These are phyloP conservation scores for Morelia viridis DNA, from an alignment of 2,797 vertebrate species.

Conservation along the genomic window DNA sequence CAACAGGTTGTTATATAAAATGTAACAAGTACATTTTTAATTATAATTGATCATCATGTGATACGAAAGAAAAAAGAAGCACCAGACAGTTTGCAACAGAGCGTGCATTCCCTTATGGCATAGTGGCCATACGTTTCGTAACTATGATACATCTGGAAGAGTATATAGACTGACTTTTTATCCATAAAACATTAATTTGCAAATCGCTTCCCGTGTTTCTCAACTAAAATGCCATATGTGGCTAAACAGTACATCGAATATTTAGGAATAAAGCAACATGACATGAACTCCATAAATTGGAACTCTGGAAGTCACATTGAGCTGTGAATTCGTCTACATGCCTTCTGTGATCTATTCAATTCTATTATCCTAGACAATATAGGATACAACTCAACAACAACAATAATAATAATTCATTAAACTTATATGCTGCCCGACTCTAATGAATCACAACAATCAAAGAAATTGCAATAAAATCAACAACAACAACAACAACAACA, in stretches of 20 bases:
- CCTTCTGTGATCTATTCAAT: neutral
- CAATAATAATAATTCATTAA: neutral
- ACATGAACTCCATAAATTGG: neutral
- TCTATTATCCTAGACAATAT: neutral
- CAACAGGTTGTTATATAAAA: neutral
- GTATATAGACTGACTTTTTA: neutral
- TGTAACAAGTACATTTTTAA: neutral
- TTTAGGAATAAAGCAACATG: neutral
- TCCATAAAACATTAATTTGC: slow-evolving; percentile 9
- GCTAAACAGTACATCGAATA: neutral
- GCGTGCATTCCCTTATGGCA: neutral
- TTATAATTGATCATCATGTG: neutral
- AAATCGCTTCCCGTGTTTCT: neutral
- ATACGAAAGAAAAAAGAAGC: neutral
- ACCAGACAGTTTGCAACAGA: neutral
- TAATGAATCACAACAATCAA: neutral
- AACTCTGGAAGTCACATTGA: neutral
- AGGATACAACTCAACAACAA: neutral
- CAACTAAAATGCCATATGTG: slow-evolving; percentile 3
- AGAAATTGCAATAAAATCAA: neutral
- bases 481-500: too few species aligned
- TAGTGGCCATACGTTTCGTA: neutral
- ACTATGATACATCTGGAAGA: neutral
- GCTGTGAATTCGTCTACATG: neutral
- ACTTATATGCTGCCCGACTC: neutral